Percentiles rank a stretch among this genome's conserved stretches.
Conservation (phyloP, 2,797 vertebrate genomes). For the Tamandua tetradactyla region DNA sequence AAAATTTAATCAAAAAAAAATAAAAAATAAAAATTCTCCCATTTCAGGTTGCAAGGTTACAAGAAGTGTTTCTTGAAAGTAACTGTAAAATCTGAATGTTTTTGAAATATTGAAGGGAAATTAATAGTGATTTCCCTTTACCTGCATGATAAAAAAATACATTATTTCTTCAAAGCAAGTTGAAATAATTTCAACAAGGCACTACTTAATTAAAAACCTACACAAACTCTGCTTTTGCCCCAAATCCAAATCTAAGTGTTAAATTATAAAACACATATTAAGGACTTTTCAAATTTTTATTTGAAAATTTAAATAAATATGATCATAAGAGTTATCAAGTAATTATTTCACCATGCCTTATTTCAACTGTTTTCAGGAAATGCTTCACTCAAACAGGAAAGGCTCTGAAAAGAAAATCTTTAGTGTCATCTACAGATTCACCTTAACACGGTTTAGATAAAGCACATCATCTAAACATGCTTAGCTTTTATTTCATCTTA, state of each 20-base stretch:
- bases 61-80: constrained; percentile 35
- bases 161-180: background rate
- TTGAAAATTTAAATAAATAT: too few relatives aligned
- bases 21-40: background rate
- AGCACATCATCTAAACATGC: too few relatives aligned
- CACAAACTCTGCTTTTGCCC: background rate
- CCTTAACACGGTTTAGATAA: too few relatives aligned
- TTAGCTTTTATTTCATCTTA: too few relatives aligned
- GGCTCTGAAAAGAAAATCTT: constrained; percentile 16
- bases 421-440: background rate
- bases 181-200: background rate
- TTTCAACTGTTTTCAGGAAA: constrained; percentile 35
- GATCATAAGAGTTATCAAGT: background rate
- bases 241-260: constrained; percentile 11
- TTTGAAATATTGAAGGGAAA: constrained; percentile 20
- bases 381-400: background rate
- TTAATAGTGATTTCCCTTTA: background rate
- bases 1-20: too few relatives aligned
- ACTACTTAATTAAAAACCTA: constrained; percentile 6
- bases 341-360: constrained; percentile 12
- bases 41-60: background rate
- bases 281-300: background rate
- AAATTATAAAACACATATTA: background rate
- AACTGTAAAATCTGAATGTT: background rate
- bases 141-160: background rate